Evolutionary conservation across 2,113 vertebrate species (phyloP), one percentile per base, ranked within the genome.

Genomic region (Colaptes auratus): DNA sequence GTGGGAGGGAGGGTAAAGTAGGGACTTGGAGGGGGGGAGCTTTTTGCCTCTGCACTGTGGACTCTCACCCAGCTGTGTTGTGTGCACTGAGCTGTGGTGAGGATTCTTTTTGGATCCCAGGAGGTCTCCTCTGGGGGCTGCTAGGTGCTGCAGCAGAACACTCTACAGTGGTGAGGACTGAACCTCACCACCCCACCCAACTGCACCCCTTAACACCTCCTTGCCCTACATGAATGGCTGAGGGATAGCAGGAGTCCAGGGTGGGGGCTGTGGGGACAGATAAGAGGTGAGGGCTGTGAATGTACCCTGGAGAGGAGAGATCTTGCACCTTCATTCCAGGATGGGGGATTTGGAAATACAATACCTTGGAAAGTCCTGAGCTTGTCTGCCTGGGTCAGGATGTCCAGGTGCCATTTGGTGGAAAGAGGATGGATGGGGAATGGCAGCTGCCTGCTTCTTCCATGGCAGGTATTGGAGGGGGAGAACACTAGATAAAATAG

Each of bases 11-110:
- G 23, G 24, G 25, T 4, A 88, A 87, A 82, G 25, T 9, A 50
- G 39, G 20, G 66, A 23, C 8, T 10, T 2, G 12, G 15, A 15
- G 28, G n/a, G 5, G 3, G 59, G 9, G 23, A 18, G 7, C 0
- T 10, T 48, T 76, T 66, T 66, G 19, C 46, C 7, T 76, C 50
- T 64, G 72, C 60, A 28, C 20, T 77, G 69, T 1, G 1, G 56
- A 31, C 31, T 73, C 30, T 77, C 46, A 12, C 21, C 17, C 35
- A 36, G 67, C 39, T 3, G 0, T 59, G 17, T 15, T 23, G 53
- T 24, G 46, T 1, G 6, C 28, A 8, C 16, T 14, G 50, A 2
- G 1, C 35, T 71, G 60, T 1, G 0, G 10, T 6, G 56, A 52
- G 46, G 46, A 75, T 24, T 5, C 39, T 71, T 64, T 86, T 25